These are phyloP conservation scores for Luehdorfia chinensis DNA, from an alignment of 1,140 invertebrate species.

Conservation along the genomic window DNA sequence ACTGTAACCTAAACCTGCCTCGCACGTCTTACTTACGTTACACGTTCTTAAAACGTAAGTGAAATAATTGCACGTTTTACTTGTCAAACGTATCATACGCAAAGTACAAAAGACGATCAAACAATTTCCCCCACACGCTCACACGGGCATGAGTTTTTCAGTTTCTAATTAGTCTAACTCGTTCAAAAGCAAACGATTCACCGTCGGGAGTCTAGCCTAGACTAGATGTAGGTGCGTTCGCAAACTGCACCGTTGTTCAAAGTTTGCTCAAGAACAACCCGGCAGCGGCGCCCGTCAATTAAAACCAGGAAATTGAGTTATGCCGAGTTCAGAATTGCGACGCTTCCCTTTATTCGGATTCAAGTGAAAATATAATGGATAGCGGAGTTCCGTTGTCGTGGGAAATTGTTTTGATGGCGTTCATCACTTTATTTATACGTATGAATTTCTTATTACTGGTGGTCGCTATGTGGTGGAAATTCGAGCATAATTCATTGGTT, in stretches of 20 bases:
- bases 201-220: not conserved
- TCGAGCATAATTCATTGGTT: no score
- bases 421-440: no score
- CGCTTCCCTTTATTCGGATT: constrained; percentile 8
- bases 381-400: not conserved
- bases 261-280: constrained; percentile 9
- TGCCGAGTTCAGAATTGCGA: constrained; percentile 11
- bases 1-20: no score
- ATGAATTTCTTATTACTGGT: no score
- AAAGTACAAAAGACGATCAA: no score
- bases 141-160: not conserved
- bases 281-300: constrained; percentile 9
- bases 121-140: constrained; percentile 5
- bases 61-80: no score
- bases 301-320: constrained; percentile 19
- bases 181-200: constrained; percentile 12
- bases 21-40: no score
- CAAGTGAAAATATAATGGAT: constrained; percentile 4
- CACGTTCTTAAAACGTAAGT: no score
- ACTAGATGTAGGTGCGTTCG: constrained; percentile 6
- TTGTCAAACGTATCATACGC: no score
- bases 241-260: not conserved
- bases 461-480: no score
- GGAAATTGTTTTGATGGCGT: constrained; percentile 4
- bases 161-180: constrained; percentile 14